Conservation (phyloP, 2,797 vertebrate species). For the Falco peregrinus region DNA sequence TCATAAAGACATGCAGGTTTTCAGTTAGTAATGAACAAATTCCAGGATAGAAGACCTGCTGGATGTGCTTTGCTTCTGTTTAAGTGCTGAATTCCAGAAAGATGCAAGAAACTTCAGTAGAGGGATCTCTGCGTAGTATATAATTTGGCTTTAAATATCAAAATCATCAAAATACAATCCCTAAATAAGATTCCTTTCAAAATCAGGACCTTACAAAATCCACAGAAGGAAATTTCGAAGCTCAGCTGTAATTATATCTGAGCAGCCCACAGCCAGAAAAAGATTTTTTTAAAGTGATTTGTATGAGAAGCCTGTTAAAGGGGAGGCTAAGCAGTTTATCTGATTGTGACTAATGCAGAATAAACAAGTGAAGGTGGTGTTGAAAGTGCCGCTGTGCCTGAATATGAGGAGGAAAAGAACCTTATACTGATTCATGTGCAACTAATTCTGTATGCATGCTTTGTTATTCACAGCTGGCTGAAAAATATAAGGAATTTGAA, state of each 20-base stretch:
- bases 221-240: not conserved
- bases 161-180: not conserved
- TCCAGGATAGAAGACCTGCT: not conserved
- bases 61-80: not conserved
- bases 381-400: not conserved
- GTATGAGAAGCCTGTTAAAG: not conserved
- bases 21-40: not conserved
- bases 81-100: not conserved
- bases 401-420: not conserved
- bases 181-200: conserved; percentile 1
- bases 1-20: not conserved
- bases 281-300: not conserved
- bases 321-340: not conserved
- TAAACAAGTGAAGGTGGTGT: not conserved
- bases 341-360: conserved; percentile 20
- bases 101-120: not conserved
- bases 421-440: not conserved
- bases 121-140: not conserved
- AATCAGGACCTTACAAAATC: not conserved
- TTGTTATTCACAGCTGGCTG: conserved; percentile 1
- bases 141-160: not conserved
- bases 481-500: not conserved
- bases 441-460: not conserved
- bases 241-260: not conserved
- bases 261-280: not conserved